Conservation (phyloP, 2,888 invertebrate genomes). For the Aphrophora alni region DNA sequence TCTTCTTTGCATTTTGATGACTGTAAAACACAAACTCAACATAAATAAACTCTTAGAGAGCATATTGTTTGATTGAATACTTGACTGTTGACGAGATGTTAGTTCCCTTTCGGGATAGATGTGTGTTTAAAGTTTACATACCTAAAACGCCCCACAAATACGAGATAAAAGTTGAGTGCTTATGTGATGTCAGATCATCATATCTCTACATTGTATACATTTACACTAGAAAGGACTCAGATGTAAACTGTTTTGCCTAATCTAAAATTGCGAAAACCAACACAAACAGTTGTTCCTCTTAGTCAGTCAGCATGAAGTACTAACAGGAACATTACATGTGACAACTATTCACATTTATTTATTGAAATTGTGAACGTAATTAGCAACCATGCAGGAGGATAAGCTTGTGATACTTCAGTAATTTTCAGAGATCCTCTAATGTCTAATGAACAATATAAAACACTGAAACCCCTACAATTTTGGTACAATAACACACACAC, state of each 20-base stretch:
- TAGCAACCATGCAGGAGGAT: slow-evolving; percentile 25
- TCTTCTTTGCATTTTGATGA: no score
- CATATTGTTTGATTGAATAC: neutral
- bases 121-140: slow-evolving; percentile 47
- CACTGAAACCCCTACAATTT: no score
- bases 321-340: slow-evolving; percentile 51
- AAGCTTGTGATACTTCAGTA: slow-evolving; percentile 30
- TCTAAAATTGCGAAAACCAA: slow-evolving; percentile 49
- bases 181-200: slow-evolving; percentile 45
- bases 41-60: no score
- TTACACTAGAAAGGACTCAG: slow-evolving; percentile 50
- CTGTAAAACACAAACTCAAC: no score
- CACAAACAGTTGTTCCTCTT: slow-evolving; percentile 50
- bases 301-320: slow-evolving; percentile 49
- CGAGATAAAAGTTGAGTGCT: slow-evolving; percentile 47
- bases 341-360: slow-evolving; percentile 52
- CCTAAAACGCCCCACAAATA: slow-evolving; percentile 50
- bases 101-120: slow-evolving; percentile 29
- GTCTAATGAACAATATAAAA: no score
- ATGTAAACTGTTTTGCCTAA: slow-evolving; percentile 49
- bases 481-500: no score
- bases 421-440: no score
- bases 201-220: slow-evolving; percentile 51
- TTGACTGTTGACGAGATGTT: slow-evolving; percentile 33
- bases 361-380: no score